These are phyloP conservation scores for Manduca sexta DNA, from an alignment of 1,140 invertebrate species.

Conservation along the genomic window DNA sequence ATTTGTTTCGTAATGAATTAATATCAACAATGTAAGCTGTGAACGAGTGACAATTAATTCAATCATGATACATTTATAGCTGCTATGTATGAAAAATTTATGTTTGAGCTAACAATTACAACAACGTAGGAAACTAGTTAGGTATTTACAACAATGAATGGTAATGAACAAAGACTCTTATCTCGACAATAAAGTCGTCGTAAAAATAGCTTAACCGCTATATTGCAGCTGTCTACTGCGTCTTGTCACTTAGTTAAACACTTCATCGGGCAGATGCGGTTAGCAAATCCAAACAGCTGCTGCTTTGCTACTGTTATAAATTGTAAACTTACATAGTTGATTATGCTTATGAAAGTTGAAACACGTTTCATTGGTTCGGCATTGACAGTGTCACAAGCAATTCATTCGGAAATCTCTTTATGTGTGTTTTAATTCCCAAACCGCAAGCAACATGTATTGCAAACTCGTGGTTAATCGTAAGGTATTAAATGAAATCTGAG, in stretches of 20 bases:
- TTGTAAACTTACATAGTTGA: neutral
- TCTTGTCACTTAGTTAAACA: neutral
- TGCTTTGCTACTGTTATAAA: neutral
- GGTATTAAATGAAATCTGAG: too few species aligned
- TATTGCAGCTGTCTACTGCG: slow-evolving; percentile 22
- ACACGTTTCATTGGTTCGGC: too few species aligned
- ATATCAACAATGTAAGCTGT: too few species aligned
- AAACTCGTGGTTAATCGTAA: too few species aligned
- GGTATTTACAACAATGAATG: neutral
- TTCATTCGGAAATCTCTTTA: too few species aligned
- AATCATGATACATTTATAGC: too few species aligned
- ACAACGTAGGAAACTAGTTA: slow-evolving; percentile 1
- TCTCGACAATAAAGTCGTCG: slow-evolving; percentile 7
- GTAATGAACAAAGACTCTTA: neutral
- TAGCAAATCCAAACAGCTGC: slow-evolving; percentile 9
- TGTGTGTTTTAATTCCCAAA: too few species aligned
- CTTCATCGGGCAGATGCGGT: slow-evolving; percentile 11
- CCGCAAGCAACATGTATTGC: too few species aligned
- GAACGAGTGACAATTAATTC: too few species aligned
- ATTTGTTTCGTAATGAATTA: slow-evolving; percentile 22
- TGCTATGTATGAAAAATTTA: too few species aligned
- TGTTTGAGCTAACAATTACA: too few species aligned
- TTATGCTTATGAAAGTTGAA: neutral
- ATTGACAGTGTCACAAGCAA: too few species aligned
- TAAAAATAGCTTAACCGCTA: neutral